Base-by-base conservation (phyloP, 2,113 vertebrate species). In the Xenopus laevis region DNA sequence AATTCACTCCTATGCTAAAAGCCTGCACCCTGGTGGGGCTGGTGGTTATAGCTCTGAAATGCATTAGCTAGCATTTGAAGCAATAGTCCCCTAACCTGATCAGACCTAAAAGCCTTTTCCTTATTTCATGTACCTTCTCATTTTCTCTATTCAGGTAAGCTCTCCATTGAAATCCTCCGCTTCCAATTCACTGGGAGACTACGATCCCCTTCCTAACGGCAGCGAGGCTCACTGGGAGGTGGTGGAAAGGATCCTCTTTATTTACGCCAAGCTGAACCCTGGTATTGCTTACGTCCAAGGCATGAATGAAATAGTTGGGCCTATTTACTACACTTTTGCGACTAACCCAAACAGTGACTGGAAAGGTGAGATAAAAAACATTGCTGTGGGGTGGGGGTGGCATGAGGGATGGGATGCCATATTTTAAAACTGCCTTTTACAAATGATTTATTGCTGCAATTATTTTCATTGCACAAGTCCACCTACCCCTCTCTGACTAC, bases 141-240 rank as follows among this genome's bases (percentile, higher is more conserved):
- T 58, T n/a, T 63, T 52, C 21, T 59, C 4, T 15, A 53, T 55
- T 4, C 82, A 99, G 97, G 95, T 99, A 83, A 96, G 95, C 79
- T 98, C 96, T 57, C 97, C 97, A 0, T 92, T 92, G 3, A 98
- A 95, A 81, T 80, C 84, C 0, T 55, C 91, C 0, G 80, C 86
- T 4, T 74, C 95, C 0, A 90, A 92, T 30, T 90, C 96, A 0
- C 87, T 94, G 20, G 94, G 89, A 0, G 94, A 98, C 63, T 97
- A 96, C 0, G 92, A 95, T 67, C 92, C 98, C 65, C 85, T 98
- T 69, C 96, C 96, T 78, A 95, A 87, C 0, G 97, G 96, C 75
- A 95, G 91, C 0, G 97, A 99, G 72, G 96, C 95, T 7, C 97
- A 99, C 85, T 99, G 97, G 97, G 97, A 99, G 71, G 97, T 99